Evolutionary conservation across 2,797 vertebrate genomes (phyloP), one percentile per base, ranked within the genome.

Genomic region (Callimico goeldii): DNA sequence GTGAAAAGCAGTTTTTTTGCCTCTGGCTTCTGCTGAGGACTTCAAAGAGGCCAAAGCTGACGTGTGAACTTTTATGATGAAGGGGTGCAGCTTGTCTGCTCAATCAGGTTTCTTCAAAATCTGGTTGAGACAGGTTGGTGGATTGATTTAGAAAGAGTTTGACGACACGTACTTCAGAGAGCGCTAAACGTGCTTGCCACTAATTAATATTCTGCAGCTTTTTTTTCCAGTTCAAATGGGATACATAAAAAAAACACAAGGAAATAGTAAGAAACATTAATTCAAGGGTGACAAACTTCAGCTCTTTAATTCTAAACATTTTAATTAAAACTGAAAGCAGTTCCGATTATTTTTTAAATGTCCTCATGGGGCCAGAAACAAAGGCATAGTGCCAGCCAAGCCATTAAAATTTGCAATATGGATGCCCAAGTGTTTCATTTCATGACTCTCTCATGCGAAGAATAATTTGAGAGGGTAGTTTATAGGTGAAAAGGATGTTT

Each of bases 1-100:
- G 58, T 96, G 88, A 97, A 98, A 97, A 20, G 14, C 28, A 10
- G 73, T n/a, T 41, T 61, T 24, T 89, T 82, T 19, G 89, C 97
- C 46, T 94, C 77, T 77, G 55, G 75, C 76, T 97, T 97, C 90
- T 96, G 64, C 14, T 94, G 52, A 93, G 75, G 90, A 55, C 17
- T 88, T 84, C 92, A 86, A 97, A 88, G 24, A 93, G 36, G 46
- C 72, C n/a, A 33, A n/a, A 97, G 86, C 46, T 75, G 88, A 92
- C 36, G 17, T 64, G 36, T 28, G 85, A 90, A 95, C 88, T 79
- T 87, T 83, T 43, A 80, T 48, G 52, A 93, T 84, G 96, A 11
- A 94, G 76, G 13, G 26, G 84, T 94, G 94, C 55, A 96, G 26
- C 3, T 82, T 14, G 41, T 43, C 96, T 95, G 91, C 89, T 94